Evolutionary conservation across 2,888 invertebrate genomes (phyloP).

Genomic region (Ecliptopera silaceata): DNA sequence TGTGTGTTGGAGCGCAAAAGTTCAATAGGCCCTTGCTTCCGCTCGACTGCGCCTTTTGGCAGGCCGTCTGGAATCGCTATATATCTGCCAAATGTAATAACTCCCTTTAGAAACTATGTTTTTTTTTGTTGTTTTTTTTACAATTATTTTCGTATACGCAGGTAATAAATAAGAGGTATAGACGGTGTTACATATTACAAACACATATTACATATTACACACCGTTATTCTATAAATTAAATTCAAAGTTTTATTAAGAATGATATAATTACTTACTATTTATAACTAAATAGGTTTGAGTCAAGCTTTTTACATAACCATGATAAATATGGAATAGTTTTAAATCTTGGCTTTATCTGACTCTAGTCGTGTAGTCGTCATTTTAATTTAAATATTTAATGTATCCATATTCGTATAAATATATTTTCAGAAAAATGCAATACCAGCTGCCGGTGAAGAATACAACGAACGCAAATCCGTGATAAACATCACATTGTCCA

Average conservation of each 20-base stretch:
- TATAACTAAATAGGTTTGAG: too few relatives aligned
- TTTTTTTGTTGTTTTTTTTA: neutral
- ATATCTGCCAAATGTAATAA: constrained; percentile 54
- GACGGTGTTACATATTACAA: too few relatives aligned
- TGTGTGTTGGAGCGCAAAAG: constrained; percentile 54
- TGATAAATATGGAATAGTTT: too few relatives aligned
- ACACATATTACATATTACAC: too few relatives aligned
- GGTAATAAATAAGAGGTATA: too few relatives aligned
- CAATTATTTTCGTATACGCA: too few relatives aligned
- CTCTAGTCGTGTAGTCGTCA: neutral
- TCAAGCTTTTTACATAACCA: too few relatives aligned
- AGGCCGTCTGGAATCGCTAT: constrained; percentile 63
- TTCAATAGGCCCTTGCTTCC: constrained; percentile 62
- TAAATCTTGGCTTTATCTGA: too few relatives aligned
- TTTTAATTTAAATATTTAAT: neutral
- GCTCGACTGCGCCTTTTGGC: constrained; percentile 45
- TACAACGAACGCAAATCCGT: constrained; percentile 45
- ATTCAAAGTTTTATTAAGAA: too few relatives aligned
- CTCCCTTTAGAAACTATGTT: neutral
- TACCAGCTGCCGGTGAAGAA: constrained; percentile 33
- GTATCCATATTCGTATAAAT: neutral
- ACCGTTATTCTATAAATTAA: too few relatives aligned
- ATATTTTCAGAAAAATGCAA: constrained; percentile 54
- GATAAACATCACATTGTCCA: constrained; percentile 58
- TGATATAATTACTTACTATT: too few relatives aligned